These are phyloP conservation scores for Ariolimax columbianus DNA, from an alignment of 2,888 invertebrate genomes.

Conservation along the genomic window DNA sequence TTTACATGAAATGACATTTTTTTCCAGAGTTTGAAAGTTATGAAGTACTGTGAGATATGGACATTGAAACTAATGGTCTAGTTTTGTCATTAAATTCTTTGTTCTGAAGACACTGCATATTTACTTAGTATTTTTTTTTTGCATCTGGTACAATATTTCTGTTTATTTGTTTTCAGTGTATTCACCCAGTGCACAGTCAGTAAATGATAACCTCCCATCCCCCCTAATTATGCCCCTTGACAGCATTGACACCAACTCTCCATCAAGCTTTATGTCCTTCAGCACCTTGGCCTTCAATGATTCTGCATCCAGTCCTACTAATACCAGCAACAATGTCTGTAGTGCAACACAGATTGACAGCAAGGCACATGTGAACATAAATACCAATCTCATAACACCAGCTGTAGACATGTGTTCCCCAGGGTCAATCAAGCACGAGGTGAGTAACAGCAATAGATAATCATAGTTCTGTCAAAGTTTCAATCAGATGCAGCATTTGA, in stretches of 20 bases:
- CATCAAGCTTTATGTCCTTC: conserved; percentile 41
- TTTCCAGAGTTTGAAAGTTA: too few relatives aligned
- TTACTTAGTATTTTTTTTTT: too few relatives aligned
- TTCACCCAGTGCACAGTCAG: conserved; percentile 32
- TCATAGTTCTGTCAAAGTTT: neutral
- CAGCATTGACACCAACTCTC: conserved; percentile 40
- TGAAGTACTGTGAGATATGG: too few relatives aligned
- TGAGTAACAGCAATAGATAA: conserved; percentile 6
- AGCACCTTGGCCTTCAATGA: conserved; percentile 22
- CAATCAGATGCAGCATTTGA: too few relatives aligned
- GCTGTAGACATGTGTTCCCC: conserved; percentile 49
- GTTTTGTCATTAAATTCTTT: too few relatives aligned
- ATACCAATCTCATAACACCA: conserved; percentile 58
- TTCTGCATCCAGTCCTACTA: neutral
- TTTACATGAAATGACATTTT: too few relatives aligned
- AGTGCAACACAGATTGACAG: conserved; percentile 6
- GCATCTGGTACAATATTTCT: neutral
- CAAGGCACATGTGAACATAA: conserved; percentile 51
- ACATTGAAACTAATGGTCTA: too few relatives aligned
- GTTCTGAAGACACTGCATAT: too few relatives aligned
- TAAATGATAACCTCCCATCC: conserved; percentile 37
- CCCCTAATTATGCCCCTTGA: conserved; percentile 40
- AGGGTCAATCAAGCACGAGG: conserved; percentile 40
- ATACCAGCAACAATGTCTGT: conserved; percentile 22
- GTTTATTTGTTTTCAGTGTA: conserved; percentile 32